phyloP scores from a whole-genome alignment of 2,113 vertebrate species.

The Misgurnus mizolepis region DNA sequence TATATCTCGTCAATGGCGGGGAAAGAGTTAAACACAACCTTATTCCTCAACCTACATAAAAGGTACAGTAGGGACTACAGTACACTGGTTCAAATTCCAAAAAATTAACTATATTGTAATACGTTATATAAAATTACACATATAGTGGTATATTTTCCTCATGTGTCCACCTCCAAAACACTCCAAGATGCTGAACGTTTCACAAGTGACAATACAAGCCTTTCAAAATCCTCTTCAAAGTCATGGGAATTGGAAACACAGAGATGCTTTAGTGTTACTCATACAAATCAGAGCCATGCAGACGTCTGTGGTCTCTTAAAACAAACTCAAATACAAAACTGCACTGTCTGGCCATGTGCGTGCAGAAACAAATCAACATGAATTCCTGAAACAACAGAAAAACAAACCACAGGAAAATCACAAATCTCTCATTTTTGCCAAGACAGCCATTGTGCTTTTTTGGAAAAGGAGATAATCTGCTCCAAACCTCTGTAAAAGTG shows the following conservation, averaged over 20 bases:
- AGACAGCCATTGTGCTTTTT: background rate
- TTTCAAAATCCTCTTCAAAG: background rate
- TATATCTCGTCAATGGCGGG: too few relatives aligned
- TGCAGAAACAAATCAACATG: too few relatives aligned
- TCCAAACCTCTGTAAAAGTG: background rate
- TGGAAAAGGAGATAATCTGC: background rate
- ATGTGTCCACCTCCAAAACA: too few relatives aligned
- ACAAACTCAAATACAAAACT: background rate
- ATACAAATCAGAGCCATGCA: background rate
- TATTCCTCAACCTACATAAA: background rate
- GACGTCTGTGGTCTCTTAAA: background rate
- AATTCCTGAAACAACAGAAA: too few relatives aligned
- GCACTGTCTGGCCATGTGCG: background rate
- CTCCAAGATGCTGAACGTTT: too few relatives aligned
- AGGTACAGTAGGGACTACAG: too few relatives aligned
- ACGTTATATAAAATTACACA: too few relatives aligned
- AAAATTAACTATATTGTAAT: too few relatives aligned
- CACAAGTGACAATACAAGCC: too few relatives aligned
- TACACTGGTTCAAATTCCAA: too few relatives aligned
- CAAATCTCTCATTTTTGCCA: background rate
- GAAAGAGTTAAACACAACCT: background rate
- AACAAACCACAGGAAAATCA: background rate
- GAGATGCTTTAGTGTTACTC: background rate
- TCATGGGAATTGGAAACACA: background rate
- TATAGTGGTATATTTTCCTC: too few relatives aligned